These are phyloP conservation scores for Lordiphosa clarofinis DNA, from an alignment of 1,140 invertebrate genomes.

Conservation along the genomic window DNA sequence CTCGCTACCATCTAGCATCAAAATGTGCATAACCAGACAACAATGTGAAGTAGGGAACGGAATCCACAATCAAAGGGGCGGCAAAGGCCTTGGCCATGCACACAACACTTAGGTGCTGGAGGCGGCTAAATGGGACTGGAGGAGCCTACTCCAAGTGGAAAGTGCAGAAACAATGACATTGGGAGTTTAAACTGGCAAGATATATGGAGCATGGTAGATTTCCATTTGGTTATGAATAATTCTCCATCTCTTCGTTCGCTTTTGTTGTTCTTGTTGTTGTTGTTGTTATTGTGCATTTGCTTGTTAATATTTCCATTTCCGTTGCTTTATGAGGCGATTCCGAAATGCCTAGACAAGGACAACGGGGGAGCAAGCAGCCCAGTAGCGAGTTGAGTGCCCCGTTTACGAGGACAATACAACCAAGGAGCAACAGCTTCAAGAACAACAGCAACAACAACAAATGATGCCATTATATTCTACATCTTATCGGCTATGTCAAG, in stretches of 20 bases:
- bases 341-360: slow-evolving; percentile 47
- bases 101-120: not conserved
- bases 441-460: slow-evolving; percentile 44
- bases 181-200: slow-evolving; percentile 37
- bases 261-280: slow-evolving; percentile 39
- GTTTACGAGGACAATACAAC: slow-evolving; percentile 57
- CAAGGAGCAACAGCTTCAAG: slow-evolving; percentile 62
- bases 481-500: slow-evolving; percentile 66
- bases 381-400: slow-evolving; percentile 55
- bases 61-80: too few species aligned
- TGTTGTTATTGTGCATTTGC: slow-evolving; percentile 61
- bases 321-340: slow-evolving; percentile 73
- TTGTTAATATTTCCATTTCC: slow-evolving; percentile 79
- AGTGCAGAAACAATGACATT: slow-evolving; percentile 40
- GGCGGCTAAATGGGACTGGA: not conserved
- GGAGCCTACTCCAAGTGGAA: slow-evolving; percentile 1
- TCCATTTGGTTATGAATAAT: slow-evolving; percentile 77
- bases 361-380: not conserved
- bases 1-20: too few species aligned
- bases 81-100: too few species aligned
- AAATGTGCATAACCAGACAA: too few species aligned
- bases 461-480: slow-evolving; percentile 52
- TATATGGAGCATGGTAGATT: slow-evolving; percentile 67
- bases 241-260: slow-evolving; percentile 14
- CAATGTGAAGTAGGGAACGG: too few species aligned